A percentile compares a stretch with the other conserved stretches of the same genome.
Evolutionary conservation across 64 coral and sea anemone species (phyloP).

Genomic region (Montipora sp.): DNA sequence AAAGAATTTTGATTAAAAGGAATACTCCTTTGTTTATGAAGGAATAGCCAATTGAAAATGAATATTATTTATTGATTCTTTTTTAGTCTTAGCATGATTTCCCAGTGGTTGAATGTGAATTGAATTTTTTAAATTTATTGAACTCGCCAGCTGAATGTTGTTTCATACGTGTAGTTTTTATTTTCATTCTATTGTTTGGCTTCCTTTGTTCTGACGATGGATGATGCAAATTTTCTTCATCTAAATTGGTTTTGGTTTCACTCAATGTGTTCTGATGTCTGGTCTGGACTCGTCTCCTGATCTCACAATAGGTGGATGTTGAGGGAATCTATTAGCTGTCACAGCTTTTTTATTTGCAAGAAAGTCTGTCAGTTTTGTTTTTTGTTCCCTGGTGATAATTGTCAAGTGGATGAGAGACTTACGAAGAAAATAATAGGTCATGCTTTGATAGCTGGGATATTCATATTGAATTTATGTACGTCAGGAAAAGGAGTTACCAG

Average conservation of each 20-base stretch:
- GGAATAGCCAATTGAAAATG: constrained; percentile 9
- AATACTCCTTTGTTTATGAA: background rate
- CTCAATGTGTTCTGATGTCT: background rate
- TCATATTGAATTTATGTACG: background rate
- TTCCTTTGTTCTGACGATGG: constrained; percentile 12
- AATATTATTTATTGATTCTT: constrained; percentile 41
- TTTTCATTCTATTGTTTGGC: background rate
- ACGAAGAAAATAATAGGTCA: background rate
- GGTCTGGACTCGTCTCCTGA: background rate
- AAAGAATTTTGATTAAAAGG: background rate
- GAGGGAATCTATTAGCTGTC: constrained; percentile 25
- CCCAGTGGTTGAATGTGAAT: constrained; percentile 1
- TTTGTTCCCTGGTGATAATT: constrained; percentile 5
- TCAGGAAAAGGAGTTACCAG: background rate
- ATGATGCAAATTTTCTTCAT: constrained; percentile 32
- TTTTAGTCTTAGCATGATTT: background rate
- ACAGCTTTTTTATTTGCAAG: background rate
- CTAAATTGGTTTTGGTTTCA: background rate
- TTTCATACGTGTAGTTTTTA: background rate
- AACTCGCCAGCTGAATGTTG: constrained; percentile 5
- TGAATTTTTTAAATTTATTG: constrained; percentile 22
- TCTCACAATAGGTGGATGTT: background rate
- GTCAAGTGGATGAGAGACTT: constrained; percentile 10
- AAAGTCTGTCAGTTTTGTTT: background rate
- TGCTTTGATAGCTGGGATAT: background rate